Base-by-base conservation (phyloP, 2,888 invertebrate genomes). In the Himalopsyche tibetana region DNA sequence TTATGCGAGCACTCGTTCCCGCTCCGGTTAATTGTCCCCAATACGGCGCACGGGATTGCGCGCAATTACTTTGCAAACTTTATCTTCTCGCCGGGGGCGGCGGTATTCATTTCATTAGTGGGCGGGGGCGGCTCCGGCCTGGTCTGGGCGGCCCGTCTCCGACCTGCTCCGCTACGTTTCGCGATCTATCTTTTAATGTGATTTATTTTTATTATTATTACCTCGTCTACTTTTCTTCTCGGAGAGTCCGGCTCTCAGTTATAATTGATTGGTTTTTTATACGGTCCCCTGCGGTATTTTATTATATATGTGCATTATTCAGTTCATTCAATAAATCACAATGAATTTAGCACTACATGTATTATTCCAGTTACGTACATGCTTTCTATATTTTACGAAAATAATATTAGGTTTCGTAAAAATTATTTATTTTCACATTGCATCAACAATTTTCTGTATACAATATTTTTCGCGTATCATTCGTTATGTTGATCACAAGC, bases 11-110 rank as follows among this genome's bases (percentile, higher is more conserved):
- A 82, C 83, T 83, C 87, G 87, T 85, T 82, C 81, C 87, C 87
- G 84, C 83, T 74, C 85, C 84, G 84, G 85, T 85, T 87, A 87
- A 85, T 87, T 87, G 87, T 84, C 82, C 87, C 87, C 85, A 85
- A 83, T 85, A 81, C 85, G 85, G 85, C 85, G 85, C 51, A 80
- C 85, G 74, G 84, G 80, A 84, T 84, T 56, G 84, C 84, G 84
- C 84, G 80, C 84, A 84, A 83, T 85, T 87, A 87, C 87, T 87
- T 83, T 83, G 85, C 87, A 81, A 87, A 87, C 87, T 87, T 85
- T 84, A 82, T 85, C 85, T 83, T 82, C 82, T 83, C 83, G 84
- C 84, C 51, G 84, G 38, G 36, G 79, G 55, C 82, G 55, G 55
- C 82, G 55, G 55, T 45, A 45, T 81, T 45, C 55, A 45, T 81